Evolutionary conservation across 2,797 vertebrate genomes (phyloP).

Genomic region (Myotis daubentonii): DNA sequence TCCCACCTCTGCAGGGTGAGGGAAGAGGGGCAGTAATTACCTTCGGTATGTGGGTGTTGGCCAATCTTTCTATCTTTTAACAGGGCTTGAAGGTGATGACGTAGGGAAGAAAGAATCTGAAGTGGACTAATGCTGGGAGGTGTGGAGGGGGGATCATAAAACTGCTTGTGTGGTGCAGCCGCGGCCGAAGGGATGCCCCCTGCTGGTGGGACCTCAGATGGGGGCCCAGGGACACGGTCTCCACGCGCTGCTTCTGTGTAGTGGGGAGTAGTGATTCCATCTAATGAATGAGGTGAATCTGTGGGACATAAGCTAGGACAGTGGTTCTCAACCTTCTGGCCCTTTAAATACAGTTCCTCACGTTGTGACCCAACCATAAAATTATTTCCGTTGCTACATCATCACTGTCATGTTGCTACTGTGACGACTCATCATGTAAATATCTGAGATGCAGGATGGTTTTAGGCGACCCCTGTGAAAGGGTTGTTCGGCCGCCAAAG

Average conservation of each 20-base stretch:
- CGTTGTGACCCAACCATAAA: no score
- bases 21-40: not conserved
- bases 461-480: no score
- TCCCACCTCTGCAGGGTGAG: not conserved
- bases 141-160: rapidly evolving
- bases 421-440: no score
- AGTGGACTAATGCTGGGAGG: not conserved
- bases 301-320: not conserved
- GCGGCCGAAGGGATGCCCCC: not conserved
- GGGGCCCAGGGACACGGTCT: no score
- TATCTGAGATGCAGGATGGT: no score
- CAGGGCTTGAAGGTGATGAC: not conserved
- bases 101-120: not conserved
- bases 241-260: not conserved
- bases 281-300: not conserved
- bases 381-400: no score
- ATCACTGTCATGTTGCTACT: no score
- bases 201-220: not conserved
- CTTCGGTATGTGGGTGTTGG: not conserved
- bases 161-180: not conserved
- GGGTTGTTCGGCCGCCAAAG: no score
- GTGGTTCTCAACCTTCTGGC: no score
- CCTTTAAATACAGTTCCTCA: no score
- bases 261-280: not conserved
- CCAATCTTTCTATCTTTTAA: not conserved